These are phyloP conservation scores for Eubucco bourcierii DNA, from an alignment of 2,113 vertebrate genomes.

Conservation along the genomic window DNA sequence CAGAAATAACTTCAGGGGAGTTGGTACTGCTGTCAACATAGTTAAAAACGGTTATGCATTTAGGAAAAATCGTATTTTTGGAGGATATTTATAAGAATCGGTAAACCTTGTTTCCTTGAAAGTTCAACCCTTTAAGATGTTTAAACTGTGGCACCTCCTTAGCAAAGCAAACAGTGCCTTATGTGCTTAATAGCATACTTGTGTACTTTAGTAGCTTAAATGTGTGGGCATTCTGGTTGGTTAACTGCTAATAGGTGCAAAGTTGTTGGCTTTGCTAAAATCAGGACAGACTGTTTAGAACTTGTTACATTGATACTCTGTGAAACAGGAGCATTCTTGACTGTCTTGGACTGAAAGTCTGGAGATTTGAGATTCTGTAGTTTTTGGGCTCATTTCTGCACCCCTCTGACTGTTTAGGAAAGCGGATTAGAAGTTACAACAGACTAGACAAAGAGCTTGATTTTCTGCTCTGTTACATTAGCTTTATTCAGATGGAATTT, in stretches of 20 bases:
- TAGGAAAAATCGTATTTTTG: neutral
- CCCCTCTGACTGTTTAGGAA: neutral
- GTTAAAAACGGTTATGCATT: neutral
- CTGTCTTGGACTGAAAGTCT: neutral
- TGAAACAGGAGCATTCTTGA: neutral
- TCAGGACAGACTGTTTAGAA: neutral
- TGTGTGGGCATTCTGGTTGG: neutral
- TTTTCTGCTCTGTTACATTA: conserved; percentile 22
- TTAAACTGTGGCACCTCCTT: neutral
- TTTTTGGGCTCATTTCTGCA: neutral
- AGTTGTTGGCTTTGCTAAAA: neutral
- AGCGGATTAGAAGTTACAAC: neutral
- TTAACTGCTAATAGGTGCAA: neutral
- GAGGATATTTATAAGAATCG: conserved; percentile 11
- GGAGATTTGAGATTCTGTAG: neutral
- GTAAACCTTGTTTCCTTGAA: neutral
- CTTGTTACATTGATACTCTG: neutral
- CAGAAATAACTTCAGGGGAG: conserved; percentile 82
- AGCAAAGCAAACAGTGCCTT: neutral
- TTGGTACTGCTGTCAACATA: conserved; percentile 68
- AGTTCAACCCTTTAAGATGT: neutral
- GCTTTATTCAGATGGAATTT: neutral
- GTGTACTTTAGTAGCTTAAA: neutral
- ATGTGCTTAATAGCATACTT: neutral
- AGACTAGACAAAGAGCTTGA: neutral